phyloP scores from a whole-genome alignment of 2,797 vertebrate genomes.

The Pitangus sulphuratus region DNA sequence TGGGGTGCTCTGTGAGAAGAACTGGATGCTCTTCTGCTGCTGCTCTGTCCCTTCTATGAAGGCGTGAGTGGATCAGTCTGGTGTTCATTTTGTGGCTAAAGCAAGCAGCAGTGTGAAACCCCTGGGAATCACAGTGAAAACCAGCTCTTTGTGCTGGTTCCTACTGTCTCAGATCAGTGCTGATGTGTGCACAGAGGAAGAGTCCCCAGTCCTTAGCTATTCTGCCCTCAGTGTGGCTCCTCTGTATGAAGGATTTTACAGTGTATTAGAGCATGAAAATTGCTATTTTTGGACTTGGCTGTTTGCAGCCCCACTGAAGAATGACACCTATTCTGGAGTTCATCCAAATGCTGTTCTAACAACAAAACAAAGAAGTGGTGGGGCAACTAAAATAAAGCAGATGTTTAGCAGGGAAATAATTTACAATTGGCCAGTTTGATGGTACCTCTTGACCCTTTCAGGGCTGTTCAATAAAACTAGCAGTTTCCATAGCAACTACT shows the following conservation, averaged over 20 bases:
- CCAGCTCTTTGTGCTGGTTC: not conserved
- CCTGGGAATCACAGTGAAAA: not conserved
- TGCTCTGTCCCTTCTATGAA: not conserved
- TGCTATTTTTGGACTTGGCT: not conserved
- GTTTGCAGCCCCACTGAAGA: not conserved
- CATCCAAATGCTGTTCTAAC: not conserved
- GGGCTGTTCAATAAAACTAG: conserved; percentile 42
- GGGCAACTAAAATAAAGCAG: conserved; percentile 37
- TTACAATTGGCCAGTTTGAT: not conserved
- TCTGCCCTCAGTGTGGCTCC: not conserved
- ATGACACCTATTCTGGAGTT: not conserved
- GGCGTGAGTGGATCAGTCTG: not conserved
- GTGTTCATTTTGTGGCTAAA: not conserved
- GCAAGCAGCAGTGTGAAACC: not conserved
- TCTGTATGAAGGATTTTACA: not conserved
- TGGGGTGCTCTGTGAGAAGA: not conserved
- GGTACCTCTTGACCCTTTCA: conserved; percentile 50
- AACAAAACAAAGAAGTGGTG: not conserved
- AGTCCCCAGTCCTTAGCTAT: not conserved
- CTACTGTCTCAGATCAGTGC: not conserved
- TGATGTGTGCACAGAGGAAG: not conserved
- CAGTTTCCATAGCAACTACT: conserved; percentile 58
- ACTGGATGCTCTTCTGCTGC: not conserved
- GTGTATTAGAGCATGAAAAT: not conserved
- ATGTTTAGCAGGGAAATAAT: conserved; percentile 15